phyloP scores from a whole-genome alignment of 2,888 invertebrate genomes.

The Trypoxylon attenuatum region DNA sequence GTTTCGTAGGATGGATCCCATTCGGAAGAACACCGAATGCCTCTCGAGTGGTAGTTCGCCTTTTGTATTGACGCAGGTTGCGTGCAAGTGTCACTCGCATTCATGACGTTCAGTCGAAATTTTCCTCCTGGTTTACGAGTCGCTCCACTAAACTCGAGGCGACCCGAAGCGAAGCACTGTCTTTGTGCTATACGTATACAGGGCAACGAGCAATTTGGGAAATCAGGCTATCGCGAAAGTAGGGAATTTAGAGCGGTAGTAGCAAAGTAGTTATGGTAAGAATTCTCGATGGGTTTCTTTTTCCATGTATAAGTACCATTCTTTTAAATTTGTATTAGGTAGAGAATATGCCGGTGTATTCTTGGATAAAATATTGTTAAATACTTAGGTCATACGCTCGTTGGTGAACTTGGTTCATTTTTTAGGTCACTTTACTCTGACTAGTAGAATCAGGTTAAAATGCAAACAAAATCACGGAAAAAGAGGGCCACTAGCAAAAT shows the following conservation, averaged over 20 bases:
- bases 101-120: background rate
- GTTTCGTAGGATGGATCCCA: constrained; percentile 4
- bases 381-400: constrained; percentile 29
- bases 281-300: no score
- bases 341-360: background rate
- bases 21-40: constrained; percentile 3
- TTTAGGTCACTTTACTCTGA: constrained; percentile 25
- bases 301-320: no score
- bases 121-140: no score
- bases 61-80: background rate
- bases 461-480: constrained; percentile 39
- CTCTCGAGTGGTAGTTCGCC: background rate
- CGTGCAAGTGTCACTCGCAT: background rate
- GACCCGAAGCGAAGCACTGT: no score
- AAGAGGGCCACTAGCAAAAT: constrained; percentile 21
- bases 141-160: no score
- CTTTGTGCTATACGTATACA: no score
- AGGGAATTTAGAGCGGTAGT: no score
- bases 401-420: constrained; percentile 18
- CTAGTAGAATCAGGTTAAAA: constrained; percentile 29
- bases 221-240: no score
- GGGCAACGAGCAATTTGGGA: no score
- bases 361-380: constrained; percentile 21
- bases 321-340: no score
- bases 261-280: no score